A percentile compares a stretch with the other conserved stretches of the same genome.
Conservation (phyloP, 2,888 invertebrate genomes). For the Tachina lurida region DNA sequence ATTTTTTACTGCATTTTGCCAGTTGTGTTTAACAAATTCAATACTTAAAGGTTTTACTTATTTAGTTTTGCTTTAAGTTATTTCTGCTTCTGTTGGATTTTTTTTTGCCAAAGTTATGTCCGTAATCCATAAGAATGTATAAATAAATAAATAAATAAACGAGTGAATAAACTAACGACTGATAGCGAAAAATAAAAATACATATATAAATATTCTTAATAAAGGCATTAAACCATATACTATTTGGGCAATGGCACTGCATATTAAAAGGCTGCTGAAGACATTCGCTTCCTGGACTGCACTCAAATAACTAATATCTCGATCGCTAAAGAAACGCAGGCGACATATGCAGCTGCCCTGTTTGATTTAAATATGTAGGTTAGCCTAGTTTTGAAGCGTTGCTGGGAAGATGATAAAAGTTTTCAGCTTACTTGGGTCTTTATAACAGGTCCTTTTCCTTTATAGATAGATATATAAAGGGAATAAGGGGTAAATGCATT, state of each 20-base stretch:
- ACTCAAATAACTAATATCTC: no score
- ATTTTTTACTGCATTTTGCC: slow-evolving; percentile 23
- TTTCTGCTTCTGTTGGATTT: neutral
- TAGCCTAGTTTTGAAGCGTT: no score
- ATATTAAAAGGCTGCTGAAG: no score
- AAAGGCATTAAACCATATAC: slow-evolving; percentile 62
- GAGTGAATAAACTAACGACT: slow-evolving; percentile 16
- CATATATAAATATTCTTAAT: slow-evolving; percentile 48
- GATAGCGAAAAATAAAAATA: slow-evolving; percentile 29
- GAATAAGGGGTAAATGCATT: no score
- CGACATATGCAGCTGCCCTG: no score
- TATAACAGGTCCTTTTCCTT: no score
- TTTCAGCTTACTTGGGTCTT: no score
- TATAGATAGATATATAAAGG: no score
- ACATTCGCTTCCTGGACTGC: no score
- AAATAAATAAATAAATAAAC: slow-evolving; percentile 44
- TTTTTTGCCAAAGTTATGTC: slow-evolving; percentile 13
- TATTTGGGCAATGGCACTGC: slow-evolving; percentile 41
- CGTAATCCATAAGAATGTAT: slow-evolving; percentile 58
- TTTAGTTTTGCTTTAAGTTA: slow-evolving; percentile 25
- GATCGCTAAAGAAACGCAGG: no score
- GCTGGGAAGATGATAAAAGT: no score
- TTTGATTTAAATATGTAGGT: no score
- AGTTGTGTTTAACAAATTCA: slow-evolving; percentile 26
- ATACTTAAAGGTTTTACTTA: slow-evolving; percentile 29